phyloP scores from a whole-genome alignment of 2,888 invertebrate species.

The Prionchulus punctatus region DNA sequence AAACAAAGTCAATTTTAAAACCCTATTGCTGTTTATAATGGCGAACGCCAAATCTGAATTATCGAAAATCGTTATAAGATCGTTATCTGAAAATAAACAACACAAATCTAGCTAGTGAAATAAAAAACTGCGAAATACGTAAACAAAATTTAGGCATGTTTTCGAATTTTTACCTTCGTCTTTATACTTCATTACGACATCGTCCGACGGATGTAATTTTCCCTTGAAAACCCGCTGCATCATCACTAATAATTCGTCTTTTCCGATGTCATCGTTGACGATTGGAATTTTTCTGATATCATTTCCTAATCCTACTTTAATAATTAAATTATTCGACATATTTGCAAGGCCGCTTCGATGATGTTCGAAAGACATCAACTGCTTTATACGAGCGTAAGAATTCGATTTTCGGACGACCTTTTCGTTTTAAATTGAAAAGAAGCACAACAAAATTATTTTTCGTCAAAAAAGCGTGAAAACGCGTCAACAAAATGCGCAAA shows the following conservation, averaged over 20 bases:
- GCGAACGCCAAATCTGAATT: conserved; percentile 53
- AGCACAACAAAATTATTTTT: neutral
- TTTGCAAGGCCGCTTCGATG: neutral
- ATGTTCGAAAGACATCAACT: neutral
- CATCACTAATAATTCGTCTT: conserved; percentile 50
- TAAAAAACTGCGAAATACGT: neutral
- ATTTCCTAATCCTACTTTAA: conserved; percentile 46
- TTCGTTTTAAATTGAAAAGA: neutral
- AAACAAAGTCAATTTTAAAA: conserved; percentile 48
- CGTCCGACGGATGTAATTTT: conserved; percentile 47
- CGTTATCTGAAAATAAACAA: conserved; percentile 44
- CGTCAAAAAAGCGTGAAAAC: neutral
- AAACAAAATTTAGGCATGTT: neutral
- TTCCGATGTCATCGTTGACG: conserved; percentile 43
- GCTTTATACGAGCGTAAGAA: neutral
- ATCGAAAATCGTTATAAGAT: conserved; percentile 53
- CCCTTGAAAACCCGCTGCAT: conserved; percentile 54
- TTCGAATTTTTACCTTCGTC: conserved; percentile 45
- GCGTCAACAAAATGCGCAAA: no score
- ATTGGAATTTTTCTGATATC: conserved; percentile 53
- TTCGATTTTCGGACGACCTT: neutral
- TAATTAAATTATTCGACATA: conserved; percentile 20
- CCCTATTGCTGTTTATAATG: conserved; percentile 47
- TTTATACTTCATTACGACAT: conserved; percentile 52
- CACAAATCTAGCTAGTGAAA: conserved; percentile 2